phyloP scores from a whole-genome alignment of 2,797 vertebrate species.

The Gobionotothen gibberifrons region DNA sequence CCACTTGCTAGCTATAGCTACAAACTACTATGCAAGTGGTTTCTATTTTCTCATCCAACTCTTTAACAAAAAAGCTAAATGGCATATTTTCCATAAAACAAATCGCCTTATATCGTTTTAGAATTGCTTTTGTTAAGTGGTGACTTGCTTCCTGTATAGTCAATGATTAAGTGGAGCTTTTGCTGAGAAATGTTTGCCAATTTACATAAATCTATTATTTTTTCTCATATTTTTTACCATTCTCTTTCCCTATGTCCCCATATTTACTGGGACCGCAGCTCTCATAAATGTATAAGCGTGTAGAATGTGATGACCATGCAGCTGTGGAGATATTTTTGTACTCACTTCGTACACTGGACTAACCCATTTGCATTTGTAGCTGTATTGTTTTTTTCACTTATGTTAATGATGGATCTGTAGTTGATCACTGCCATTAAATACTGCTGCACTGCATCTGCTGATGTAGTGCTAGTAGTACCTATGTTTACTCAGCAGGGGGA shows the following conservation, averaged over 20 bases:
- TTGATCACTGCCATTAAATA: slow-evolving; percentile 81
- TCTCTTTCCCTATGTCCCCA: slow-evolving; percentile 12
- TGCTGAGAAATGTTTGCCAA: slow-evolving; percentile 5
- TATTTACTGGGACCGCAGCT: slow-evolving; percentile 31
- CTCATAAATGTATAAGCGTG: slow-evolving; percentile 14
- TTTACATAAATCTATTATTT: not conserved
- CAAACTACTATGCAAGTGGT: too few relatives aligned
- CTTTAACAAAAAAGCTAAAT: not conserved
- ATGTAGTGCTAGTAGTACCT: slow-evolving; percentile 55
- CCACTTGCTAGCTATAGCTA: not conserved
- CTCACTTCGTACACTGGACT: slow-evolving; percentile 69
- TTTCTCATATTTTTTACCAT: not conserved
- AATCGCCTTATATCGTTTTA: not conserved
- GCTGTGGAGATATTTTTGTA: slow-evolving; percentile 69
- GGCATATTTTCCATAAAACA: not conserved
- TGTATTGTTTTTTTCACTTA: slow-evolving; percentile 46
- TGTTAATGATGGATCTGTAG: slow-evolving; percentile 57
- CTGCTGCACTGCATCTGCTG: slow-evolving; percentile 41
- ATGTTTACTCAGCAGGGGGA: slow-evolving; percentile 69
- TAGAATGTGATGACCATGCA: slow-evolving; percentile 38
- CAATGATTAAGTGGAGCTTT: not conserved
- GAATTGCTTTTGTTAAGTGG: not conserved
- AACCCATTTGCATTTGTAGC: slow-evolving; percentile 71
- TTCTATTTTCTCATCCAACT: not conserved
- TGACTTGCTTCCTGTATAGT: not conserved